These are phyloP conservation scores for Clepsis dumicolana DNA, from an alignment of 2,888 invertebrate species.

Conservation along the genomic window DNA sequence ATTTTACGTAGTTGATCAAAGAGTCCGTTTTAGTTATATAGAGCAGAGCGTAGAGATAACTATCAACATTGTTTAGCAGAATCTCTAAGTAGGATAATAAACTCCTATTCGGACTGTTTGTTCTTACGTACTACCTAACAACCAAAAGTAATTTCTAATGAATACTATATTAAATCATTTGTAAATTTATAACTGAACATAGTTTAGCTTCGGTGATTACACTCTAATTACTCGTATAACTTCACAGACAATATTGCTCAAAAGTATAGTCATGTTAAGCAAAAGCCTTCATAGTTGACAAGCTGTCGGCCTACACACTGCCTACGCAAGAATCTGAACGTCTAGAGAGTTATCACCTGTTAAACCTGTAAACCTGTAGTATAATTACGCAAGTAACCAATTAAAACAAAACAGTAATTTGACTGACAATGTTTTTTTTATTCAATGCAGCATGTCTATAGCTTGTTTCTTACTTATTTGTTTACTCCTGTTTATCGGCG, in stretches of 20 bases:
- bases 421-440: constrained; percentile 54
- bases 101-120: constrained; percentile 3
- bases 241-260: background rate
- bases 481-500: constrained; percentile 70
- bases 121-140: constrained; percentile 3
- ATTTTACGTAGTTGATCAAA: constrained; percentile 4
- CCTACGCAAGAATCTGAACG: background rate
- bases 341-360: constrained; percentile 15
- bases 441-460: constrained; percentile 75
- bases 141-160: background rate
- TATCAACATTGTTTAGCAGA: background rate
- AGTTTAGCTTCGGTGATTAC: constrained; percentile 9
- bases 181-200: constrained; percentile 9
- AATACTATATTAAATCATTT: background rate
- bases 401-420: constrained; percentile 38
- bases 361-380: constrained; percentile 28
- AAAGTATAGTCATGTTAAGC: background rate
- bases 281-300: background rate
- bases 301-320: background rate
- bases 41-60: background rate
- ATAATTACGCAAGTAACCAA: constrained; percentile 26
- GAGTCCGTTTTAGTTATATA: background rate
- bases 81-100: background rate
- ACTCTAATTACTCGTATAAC: background rate
- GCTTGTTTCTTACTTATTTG: constrained; percentile 71